Evolutionary conservation across 23 tunicate species (phyloP).

Genomic region (Styela plicata): DNA sequence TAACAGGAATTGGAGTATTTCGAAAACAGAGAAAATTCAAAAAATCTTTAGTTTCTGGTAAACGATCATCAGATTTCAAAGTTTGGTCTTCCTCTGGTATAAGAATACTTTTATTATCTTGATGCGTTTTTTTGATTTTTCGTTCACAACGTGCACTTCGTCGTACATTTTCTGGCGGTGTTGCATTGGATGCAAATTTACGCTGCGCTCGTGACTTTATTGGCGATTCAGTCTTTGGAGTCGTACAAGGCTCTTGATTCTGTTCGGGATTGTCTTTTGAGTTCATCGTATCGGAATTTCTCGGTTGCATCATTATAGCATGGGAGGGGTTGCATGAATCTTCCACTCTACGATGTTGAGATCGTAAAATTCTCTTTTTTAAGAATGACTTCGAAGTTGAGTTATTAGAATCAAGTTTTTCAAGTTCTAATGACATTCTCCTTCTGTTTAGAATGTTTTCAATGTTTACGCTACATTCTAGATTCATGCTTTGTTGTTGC

Average conservation of each 20-base stretch:
- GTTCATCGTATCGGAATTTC: neutral
- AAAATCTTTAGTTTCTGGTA: conserved; percentile 65
- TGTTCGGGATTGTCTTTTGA: neutral
- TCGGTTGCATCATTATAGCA: conserved; percentile 29
- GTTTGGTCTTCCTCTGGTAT: neutral
- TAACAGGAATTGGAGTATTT: conserved; percentile 39
- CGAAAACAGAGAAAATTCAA: conserved; percentile 65
- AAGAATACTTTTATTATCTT: neutral
- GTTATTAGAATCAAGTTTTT: neutral
- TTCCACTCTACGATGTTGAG: neutral
- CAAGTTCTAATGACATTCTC: neutral
- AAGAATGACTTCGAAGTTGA: neutral
- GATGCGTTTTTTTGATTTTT: neutral
- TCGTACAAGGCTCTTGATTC: neutral
- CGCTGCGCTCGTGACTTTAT: conserved; percentile 56
- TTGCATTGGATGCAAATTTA: conserved; percentile 64
- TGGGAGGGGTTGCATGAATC: neutral
- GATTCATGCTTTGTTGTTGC: neutral
- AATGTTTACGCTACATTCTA: neutral
- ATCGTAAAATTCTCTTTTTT: neutral
- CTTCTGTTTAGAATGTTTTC: neutral
- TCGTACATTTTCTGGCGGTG: conserved; percentile 38
- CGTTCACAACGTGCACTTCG: neutral
- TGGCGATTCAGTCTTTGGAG: conserved; percentile 24
- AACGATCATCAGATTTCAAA: neutral